A percentile compares a stretch with the other conserved stretches of the same genome.
Evolutionary conservation across 2,888 invertebrate genomes (phyloP).

Genomic region (Machimus rusticus): DNA sequence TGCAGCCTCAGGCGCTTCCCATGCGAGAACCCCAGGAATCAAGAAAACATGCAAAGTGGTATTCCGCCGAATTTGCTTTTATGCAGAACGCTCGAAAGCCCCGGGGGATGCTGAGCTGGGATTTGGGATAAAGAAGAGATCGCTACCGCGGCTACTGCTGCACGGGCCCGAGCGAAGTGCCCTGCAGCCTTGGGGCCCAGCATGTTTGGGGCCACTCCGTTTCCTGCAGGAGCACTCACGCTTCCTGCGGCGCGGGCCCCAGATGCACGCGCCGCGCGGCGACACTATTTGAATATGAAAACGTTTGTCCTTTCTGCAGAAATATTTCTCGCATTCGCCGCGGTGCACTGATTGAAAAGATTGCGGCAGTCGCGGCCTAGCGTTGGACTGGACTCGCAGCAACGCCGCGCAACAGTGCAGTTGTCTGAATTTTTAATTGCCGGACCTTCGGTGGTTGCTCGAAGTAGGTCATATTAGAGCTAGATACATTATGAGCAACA

Average conservation of each 20-base stretch:
- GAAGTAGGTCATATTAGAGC: slow-evolving; percentile 24
- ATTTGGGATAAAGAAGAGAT: neutral
- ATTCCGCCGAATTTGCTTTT: neutral
- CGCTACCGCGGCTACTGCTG: neutral
- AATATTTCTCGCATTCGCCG: slow-evolving; percentile 7
- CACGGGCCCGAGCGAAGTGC: neutral
- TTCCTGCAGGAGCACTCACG: neutral
- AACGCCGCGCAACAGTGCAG: neutral
- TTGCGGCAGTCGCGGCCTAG: neutral
- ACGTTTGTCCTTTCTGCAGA: slow-evolving; percentile 9
- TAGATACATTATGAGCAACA: slow-evolving; percentile 20
- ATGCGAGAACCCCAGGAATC: neutral
- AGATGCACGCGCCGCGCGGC: slow-evolving; percentile 21
- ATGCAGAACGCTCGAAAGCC: neutral
- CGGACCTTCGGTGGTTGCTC: slow-evolving; percentile 18
- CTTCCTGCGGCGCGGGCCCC: neutral
- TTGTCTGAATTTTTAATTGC: slow-evolving; percentile 27
- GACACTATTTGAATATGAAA: slow-evolving; percentile 30
- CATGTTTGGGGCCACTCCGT: neutral
- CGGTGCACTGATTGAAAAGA: slow-evolving; percentile 1
- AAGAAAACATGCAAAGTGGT: neutral
- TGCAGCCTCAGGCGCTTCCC: neutral
- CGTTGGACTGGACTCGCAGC: neutral
- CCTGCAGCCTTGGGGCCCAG: neutral
- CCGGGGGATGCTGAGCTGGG: neutral